Base-by-base conservation (phyloP, 2,888 invertebrate genomes). In the Caenorhabditis angaria region DNA sequence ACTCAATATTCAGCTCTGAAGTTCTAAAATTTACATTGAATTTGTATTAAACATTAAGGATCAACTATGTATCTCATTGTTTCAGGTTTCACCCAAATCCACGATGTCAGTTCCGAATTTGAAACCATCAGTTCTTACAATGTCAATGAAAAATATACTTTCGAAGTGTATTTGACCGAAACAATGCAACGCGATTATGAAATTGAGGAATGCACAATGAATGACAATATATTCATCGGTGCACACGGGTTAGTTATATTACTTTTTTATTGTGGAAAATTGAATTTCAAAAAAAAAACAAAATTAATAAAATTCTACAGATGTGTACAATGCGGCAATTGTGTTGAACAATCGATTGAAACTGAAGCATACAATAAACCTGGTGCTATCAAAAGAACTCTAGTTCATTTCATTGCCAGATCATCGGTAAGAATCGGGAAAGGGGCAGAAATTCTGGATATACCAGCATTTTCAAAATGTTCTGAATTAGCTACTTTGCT, bases 371-470 rank as follows among this genome's bases (percentile, higher is more conserved):
- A 78, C 64, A 76, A 73, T 24, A 65, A 61, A 58, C 73, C 73
- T 20, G 83, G 83, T 41, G 80, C 83, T 24, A 63, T 83, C 22
- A 83, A 83, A 63, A 55, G 83, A 51, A 83, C 83, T 12, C 56
- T 83, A 18, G 76, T 83, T 20, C 70, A 78, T 47, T 83, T 83
- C 50, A 55, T 72, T 12, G 81, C 83, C 6, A 51, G 58, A 20
- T 59, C 73, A 48, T 50, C 69, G 27, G 73, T 72, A 24, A 24
- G n/a, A 25, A 14, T 32, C 0, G 24, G 24, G n/a, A n/a, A n/a
- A n/a, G n/a, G n/a, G n/a, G n/a, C n/a, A n/a, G n/a, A n/a, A n/a
- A n/a, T n/a, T n/a, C n/a, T n/a, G n/a, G n/a, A n/a, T n/a, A n/a
- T n/a, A n/a, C n/a, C n/a, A n/a, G n/a, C n/a, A n/a, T n/a, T n/a